Percentiles rank a stretch among this genome's conserved stretches.
Evolutionary conservation across 1,140 invertebrate species (phyloP).

Genomic region (Hyposmocoma kahamanoa): DNA sequence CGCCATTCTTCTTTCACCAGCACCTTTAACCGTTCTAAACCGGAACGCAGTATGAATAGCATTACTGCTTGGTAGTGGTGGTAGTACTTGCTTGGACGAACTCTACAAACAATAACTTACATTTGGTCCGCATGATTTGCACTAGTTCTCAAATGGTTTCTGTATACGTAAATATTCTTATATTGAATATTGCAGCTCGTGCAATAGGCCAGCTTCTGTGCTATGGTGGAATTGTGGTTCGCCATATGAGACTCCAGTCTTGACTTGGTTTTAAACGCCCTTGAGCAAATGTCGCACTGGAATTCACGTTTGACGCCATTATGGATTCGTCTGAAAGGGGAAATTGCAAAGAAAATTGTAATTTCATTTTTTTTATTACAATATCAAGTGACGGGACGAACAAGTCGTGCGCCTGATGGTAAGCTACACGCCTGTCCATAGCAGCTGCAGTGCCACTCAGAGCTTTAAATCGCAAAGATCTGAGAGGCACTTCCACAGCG

Average conservation of each 20-base stretch:
- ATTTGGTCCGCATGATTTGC: conserved; percentile 24
- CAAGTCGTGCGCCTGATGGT: background rate
- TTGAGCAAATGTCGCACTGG: conserved; percentile 24
- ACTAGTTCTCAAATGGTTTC: conserved; percentile 39
- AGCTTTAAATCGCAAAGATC: background rate
- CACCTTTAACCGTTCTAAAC: no score
- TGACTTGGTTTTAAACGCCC: conserved; percentile 20
- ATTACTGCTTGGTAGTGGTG: no score
- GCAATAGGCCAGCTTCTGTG: conserved; percentile 28
- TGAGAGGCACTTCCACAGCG: no score
- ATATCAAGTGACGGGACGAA: background rate
- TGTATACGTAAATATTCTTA: conserved; percentile 36
- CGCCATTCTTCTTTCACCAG: no score
- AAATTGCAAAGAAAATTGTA: conserved; percentile 5
- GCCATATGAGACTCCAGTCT: conserved; percentile 30
- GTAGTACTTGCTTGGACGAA: no score
- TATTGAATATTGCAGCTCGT: conserved; percentile 28
- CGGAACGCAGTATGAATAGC: no score
- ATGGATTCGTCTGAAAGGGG: conserved; percentile 38
- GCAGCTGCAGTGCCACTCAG: background rate
- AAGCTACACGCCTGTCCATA: background rate
- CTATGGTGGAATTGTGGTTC: conserved; percentile 17
- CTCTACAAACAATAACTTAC: conserved; percentile 16
- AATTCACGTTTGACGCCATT: conserved; percentile 14
- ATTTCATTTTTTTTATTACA: background rate